Evolutionary conservation across 2,888 invertebrate species (phyloP).

Genomic region (Meandrusa payeni): DNA sequence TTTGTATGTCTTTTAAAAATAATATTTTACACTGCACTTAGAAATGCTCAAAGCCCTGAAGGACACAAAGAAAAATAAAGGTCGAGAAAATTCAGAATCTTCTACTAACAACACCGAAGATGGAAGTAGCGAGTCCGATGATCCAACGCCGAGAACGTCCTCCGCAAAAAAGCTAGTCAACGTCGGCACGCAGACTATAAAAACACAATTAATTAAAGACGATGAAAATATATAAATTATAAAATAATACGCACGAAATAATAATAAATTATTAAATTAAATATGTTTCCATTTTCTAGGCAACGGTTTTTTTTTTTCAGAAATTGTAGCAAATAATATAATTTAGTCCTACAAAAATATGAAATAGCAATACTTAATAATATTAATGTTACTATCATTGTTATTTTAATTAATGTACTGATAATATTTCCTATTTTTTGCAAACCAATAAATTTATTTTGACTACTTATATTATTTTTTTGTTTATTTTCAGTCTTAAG

Average conservation of each 20-base stretch:
- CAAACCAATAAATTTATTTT: no score
- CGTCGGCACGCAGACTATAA: conserved; percentile 14
- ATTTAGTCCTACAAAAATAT: no score
- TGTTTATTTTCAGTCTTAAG: no score
- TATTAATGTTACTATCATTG: no score
- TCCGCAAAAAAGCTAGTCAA: conserved; percentile 12
- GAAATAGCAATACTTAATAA: no score
- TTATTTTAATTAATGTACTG: no score
- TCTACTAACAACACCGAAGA: conserved; percentile 1
- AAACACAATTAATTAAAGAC: conserved; percentile 3
- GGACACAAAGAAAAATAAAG: conserved; percentile 56
- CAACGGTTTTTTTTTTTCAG: neutral
- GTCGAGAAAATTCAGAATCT: conserved; percentile 28
- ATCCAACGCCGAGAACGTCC: neutral
- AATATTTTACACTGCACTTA: no score
- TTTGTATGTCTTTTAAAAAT: no score
- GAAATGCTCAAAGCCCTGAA: conserved; percentile 63
- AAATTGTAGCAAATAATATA: neutral
- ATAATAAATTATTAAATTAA: neutral
- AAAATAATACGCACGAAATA: neutral
- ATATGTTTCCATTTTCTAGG: no score
- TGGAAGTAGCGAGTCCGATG: conserved; percentile 1
- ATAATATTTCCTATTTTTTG: no score
- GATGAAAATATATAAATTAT: conserved; percentile 1
- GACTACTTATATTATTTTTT: no score